Evolutionary conservation across 2,888 invertebrate genomes (phyloP).

Genomic region (Drosophila kuntzei): DNA sequence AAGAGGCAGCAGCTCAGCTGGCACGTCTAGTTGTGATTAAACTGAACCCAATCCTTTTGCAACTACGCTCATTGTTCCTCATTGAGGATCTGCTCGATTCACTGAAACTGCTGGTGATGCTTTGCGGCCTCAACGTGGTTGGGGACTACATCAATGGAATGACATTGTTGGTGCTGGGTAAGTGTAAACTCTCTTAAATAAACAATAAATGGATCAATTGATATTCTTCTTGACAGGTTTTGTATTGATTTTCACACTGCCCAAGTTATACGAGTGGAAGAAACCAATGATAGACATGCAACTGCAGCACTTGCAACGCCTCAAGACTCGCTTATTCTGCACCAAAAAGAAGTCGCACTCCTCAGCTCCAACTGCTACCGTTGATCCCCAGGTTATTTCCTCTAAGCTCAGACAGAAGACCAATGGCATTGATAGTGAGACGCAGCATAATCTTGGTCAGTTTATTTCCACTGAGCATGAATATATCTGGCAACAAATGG

Average conservation of each 20-base stretch:
- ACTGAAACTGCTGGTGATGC: constrained; percentile 29
- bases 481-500: constrained; percentile 28
- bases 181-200: constrained; percentile 1
- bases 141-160: constrained; percentile 43
- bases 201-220: neutral
- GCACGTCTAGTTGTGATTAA: constrained; percentile 13
- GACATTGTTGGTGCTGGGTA: constrained; percentile 40
- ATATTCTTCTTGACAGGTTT: constrained; percentile 21
- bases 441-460: neutral
- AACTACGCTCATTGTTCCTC: constrained; percentile 32
- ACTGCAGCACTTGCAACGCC: constrained; percentile 20
- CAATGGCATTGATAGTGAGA: constrained; percentile 5
- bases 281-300: constrained; percentile 20
- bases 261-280: constrained; percentile 56
- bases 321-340: constrained; percentile 16
- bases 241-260: constrained; percentile 54
- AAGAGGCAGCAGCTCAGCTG: constrained; percentile 29
- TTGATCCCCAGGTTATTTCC: constrained; percentile 27
- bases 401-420: neutral
- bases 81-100: constrained; percentile 47
- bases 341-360: constrained; percentile 6
- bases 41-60: constrained; percentile 33
- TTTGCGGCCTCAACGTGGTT: constrained; percentile 41
- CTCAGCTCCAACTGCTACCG: constrained; percentile 23
- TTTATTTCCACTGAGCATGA: constrained; percentile 2